Evolutionary conservation across 2,797 vertebrate species (phyloP).

Genomic region (Silurus lanzhouensis): DNA sequence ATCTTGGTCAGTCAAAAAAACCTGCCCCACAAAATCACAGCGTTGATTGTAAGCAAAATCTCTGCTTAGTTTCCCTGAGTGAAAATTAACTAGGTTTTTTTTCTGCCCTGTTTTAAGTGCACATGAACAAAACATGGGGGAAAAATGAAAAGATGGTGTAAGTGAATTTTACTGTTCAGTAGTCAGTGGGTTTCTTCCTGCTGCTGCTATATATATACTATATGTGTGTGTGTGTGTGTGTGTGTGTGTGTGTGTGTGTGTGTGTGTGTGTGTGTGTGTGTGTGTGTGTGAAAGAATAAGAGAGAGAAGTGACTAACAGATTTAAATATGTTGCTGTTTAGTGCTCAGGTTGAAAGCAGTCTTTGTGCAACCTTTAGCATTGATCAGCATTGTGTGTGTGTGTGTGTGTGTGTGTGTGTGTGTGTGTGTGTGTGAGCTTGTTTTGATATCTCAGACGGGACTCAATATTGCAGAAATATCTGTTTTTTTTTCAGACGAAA

Average conservation of each 20-base stretch:
- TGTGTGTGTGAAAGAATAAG: no score
- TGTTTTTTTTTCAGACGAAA: not conserved
- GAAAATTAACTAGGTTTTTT: not conserved
- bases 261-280: no score
- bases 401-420: conserved; percentile 16
- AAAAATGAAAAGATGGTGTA: not conserved
- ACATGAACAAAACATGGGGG: not conserved
- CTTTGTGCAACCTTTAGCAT: conserved; percentile 13
- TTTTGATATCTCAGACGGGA: not conserved
- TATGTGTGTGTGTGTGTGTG: no score
- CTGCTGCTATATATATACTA: not conserved
- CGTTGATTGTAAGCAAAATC: not conserved
- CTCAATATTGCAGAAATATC: not conserved
- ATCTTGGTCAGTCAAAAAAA: not conserved
- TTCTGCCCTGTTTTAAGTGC: not conserved
- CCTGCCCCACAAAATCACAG: not conserved
- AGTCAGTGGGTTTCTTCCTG: conserved; percentile 3
- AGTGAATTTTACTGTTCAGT: conserved; percentile 14
- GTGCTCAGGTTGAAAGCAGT: not conserved
- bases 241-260: no score
- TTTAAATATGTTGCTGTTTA: conserved; percentile 19
- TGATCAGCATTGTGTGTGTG: not conserved
- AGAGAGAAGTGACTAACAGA: not conserved
- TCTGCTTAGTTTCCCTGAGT: not conserved
- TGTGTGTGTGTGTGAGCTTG: not conserved